These are phyloP conservation scores for Brachionus sp. DNA, from an alignment of 1,140 invertebrate genomes.

Conservation along the genomic window DNA sequence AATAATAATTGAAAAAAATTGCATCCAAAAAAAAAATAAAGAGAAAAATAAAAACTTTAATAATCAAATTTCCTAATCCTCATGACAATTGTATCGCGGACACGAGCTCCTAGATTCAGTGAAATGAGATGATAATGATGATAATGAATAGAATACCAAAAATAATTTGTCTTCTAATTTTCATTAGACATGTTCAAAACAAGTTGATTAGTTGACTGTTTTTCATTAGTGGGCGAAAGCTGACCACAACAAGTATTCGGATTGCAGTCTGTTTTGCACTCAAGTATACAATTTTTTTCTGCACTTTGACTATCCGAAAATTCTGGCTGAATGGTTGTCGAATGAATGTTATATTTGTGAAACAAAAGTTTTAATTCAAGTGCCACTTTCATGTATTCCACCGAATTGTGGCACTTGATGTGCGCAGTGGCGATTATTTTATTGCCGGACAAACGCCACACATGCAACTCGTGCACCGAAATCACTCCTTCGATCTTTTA, in stretches of 20 bases:
- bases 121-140: not conserved
- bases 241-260: slow-evolving; percentile 37
- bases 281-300: slow-evolving; percentile 27
- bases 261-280: slow-evolving; percentile 1
- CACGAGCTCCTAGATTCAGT: not conserved
- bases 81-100: not conserved
- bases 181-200: slow-evolving; percentile 4
- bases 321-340: slow-evolving; percentile 65
- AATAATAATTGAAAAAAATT: not conserved
- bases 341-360: slow-evolving; percentile 64
- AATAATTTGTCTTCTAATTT: not conserved
- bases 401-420: slow-evolving; percentile 61
- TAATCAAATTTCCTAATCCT: slow-evolving; percentile 12
- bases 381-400: slow-evolving; percentile 63
- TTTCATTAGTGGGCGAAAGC: not conserved
- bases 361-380: slow-evolving; percentile 61
- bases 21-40: slow-evolving; percentile 21
- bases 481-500: not conserved
- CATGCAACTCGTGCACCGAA: slow-evolving; percentile 65
- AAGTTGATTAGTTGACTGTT: not conserved
- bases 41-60: not conserved
- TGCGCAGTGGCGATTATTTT: slow-evolving; percentile 65
- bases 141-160: not conserved
- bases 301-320: slow-evolving; percentile 53
- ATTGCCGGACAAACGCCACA: slow-evolving; percentile 64